phyloP scores from a whole-genome alignment of 2,797 vertebrate genomes.

The Pipistrellus kuhlii region DNA sequence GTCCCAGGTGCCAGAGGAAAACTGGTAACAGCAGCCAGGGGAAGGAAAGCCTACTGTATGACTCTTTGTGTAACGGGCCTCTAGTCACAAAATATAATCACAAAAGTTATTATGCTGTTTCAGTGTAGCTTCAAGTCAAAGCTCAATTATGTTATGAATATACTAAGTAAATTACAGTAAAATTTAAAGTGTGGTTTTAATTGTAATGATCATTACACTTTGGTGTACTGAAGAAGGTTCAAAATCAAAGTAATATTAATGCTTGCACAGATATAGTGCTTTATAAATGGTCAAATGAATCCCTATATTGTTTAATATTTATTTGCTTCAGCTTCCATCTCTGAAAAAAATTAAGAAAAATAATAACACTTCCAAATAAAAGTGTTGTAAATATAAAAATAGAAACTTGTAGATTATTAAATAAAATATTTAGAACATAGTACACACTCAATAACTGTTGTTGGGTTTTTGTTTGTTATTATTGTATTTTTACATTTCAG shows the following conservation, averaged over 20 bases:
- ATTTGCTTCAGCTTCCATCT: background rate
- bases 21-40: too few relatives aligned
- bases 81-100: background rate
- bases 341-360: background rate
- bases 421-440: background rate
- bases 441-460: background rate
- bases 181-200: background rate
- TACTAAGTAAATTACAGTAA: background rate
- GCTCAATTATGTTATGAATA: background rate
- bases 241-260: background rate
- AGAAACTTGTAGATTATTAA: background rate
- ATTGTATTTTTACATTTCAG: background rate
- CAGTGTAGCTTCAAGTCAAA: background rate
- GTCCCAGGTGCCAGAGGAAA: too few relatives aligned
- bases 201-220: background rate
- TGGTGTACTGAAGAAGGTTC: background rate
- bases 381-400: background rate
- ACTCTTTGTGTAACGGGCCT: too few relatives aligned
- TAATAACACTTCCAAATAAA: background rate
- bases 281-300: conserved; percentile 12
- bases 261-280: background rate
- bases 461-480: background rate
- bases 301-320: background rate
- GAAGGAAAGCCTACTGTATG: too few relatives aligned
- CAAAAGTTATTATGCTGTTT: background rate